Evolutionary conservation across 2,113 vertebrate species (phyloP).

Genomic region (Gobius niger): DNA sequence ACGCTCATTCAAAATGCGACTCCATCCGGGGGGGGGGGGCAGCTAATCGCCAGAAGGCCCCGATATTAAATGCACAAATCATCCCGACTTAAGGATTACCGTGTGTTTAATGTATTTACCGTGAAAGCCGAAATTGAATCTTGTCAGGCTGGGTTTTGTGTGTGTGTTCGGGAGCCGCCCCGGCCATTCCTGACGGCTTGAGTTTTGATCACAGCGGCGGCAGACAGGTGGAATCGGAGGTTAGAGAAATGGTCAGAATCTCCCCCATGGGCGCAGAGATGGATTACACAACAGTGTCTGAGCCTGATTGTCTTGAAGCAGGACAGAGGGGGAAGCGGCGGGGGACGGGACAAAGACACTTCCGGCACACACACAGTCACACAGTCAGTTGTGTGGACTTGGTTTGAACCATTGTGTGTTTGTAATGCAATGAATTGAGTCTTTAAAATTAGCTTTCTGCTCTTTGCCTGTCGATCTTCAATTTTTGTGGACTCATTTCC

Average conservation of each 20-base stretch:
- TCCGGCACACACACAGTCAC: neutral
- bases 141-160: neutral
- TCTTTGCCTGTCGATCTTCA: neutral
- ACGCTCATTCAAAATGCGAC: neutral
- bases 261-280: neutral
- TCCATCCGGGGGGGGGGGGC: neutral
- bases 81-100: neutral
- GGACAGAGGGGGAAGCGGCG: neutral
- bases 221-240: constrained; percentile 33
- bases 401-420: neutral
- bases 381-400: neutral
- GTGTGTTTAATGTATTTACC: neutral
- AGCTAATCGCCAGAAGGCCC: neutral
- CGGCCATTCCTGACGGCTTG: constrained; percentile 14
- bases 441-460: neutral
- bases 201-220: constrained; percentile 16
- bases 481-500: neutral
- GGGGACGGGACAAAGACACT: neutral
- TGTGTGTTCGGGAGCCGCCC: constrained; percentile 12
- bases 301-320: constrained; percentile 10
- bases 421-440: too few relatives aligned
- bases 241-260: constrained; percentile 21
- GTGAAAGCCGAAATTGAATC: neutral
- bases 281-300: constrained; percentile 16
- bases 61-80: neutral